Conservation (phyloP, 2,888 invertebrate genomes). For the Drosophila ustulata region DNA sequence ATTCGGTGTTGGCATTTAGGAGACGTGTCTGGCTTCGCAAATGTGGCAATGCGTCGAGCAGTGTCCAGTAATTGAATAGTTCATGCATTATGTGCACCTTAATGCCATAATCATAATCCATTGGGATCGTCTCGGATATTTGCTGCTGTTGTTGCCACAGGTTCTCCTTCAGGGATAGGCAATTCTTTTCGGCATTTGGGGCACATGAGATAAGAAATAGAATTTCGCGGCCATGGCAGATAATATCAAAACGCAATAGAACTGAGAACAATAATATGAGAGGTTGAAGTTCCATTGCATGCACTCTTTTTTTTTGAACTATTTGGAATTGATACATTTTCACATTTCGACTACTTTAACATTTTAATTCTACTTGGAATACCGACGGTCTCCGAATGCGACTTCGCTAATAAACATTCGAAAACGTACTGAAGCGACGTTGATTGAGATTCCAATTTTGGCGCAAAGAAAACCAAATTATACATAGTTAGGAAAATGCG, state of each 20-base stretch:
- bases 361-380: background rate
- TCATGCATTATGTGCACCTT: slow-evolving; percentile 86
- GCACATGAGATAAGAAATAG: slow-evolving; percentile 68
- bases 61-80: slow-evolving; percentile 86
- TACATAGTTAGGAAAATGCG: slow-evolving; percentile 34
- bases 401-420: slow-evolving; percentile 63
- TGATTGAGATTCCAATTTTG: slow-evolving; percentile 62
- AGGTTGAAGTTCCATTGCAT: slow-evolving; percentile 16
- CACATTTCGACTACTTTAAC: background rate
- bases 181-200: slow-evolving; percentile 14
- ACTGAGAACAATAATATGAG: slow-evolving; percentile 1
- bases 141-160: slow-evolving; percentile 52
- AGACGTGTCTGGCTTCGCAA: slow-evolving; percentile 79
- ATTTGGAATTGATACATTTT: background rate
- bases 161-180: slow-evolving; percentile 35
- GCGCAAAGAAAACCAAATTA: slow-evolving; percentile 60
- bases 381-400: slow-evolving; percentile 26
- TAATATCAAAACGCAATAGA: slow-evolving; percentile 10
- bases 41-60: slow-evolving; percentile 85
- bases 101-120: slow-evolving; percentile 75
- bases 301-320: background rate
- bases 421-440: slow-evolving; percentile 71
- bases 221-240: slow-evolving; percentile 47
- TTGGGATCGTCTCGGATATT: slow-evolving; percentile 44
- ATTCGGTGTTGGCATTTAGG: slow-evolving; percentile 81